phyloP scores from a whole-genome alignment of 1,140 invertebrate genomes.

The Sesamia nonagrioides region DNA sequence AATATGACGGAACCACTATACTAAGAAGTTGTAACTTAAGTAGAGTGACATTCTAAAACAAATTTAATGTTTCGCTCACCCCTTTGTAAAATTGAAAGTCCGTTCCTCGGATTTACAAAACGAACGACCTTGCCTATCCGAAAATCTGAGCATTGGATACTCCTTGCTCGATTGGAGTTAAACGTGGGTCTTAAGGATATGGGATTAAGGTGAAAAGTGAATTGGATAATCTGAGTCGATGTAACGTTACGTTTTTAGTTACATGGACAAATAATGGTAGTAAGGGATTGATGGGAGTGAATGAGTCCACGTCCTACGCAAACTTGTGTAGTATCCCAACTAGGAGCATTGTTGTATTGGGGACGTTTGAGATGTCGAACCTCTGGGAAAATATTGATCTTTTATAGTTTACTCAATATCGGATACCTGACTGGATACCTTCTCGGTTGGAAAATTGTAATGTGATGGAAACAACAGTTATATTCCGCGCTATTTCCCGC shows the following conservation, averaged over 20 bases:
- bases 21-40: neutral
- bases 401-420: slow-evolving; percentile 60
- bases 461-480: slow-evolving; percentile 38
- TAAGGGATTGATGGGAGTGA: slow-evolving; percentile 77
- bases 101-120: slow-evolving; percentile 59
- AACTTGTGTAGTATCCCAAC: slow-evolving; percentile 73
- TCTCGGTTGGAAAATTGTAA: slow-evolving; percentile 50
- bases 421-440: slow-evolving; percentile 51
- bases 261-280: slow-evolving; percentile 78
- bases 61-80: slow-evolving; percentile 52
- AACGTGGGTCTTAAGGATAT: slow-evolving; percentile 37
- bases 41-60: slow-evolving; percentile 50
- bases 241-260: slow-evolving; percentile 63
- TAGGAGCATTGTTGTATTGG: slow-evolving; percentile 65
- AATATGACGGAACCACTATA: too few relatives aligned
- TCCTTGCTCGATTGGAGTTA: slow-evolving; percentile 18
- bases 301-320: slow-evolving; percentile 79
- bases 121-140: slow-evolving; percentile 51
- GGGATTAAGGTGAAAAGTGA: slow-evolving; percentile 51
- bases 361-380: slow-evolving; percentile 57
- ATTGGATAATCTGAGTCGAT: slow-evolving; percentile 41
- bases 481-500: slow-evolving; percentile 2
- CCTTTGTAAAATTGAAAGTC: slow-evolving; percentile 59
- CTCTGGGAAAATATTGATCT: slow-evolving; percentile 61
- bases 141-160: slow-evolving; percentile 51